Base-by-base conservation (phyloP, 2,113 vertebrate genomes). In the Pholis gunnellus region DNA sequence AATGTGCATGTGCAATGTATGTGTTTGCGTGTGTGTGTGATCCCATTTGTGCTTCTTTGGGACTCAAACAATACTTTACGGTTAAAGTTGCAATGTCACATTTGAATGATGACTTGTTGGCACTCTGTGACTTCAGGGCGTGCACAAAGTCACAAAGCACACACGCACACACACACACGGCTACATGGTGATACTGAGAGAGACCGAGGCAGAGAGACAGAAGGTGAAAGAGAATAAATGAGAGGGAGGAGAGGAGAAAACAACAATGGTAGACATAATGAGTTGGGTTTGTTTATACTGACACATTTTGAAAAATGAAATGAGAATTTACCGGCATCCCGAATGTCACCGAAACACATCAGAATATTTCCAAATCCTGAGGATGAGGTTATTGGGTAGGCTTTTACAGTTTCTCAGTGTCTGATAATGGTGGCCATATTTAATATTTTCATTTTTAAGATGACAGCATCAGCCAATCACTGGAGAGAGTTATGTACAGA, bases 51-150 rank as follows among this genome's bases (percentile, higher is more conserved):
- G 31, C 9, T 31, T 80, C 50, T 74, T 60, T 61, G 18, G 57
- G 38, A 76, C 27, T 78, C n/a, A 25, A 72, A 65, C 25, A 83
- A 63, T 52, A 72, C 36, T 75, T 83, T 71, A 50, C 15, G 4
- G 50, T 69, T 65, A 80, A 79, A 77, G 72, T 66, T 48, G 57
- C 8, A 27, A n/a, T 66, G 54, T 63, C 44, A 73, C 11, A 68
- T 81, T 31, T 73, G 59, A 85, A 65, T 48, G 72, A 80, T 83
- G 72, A 38, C 79, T 63, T 8, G 46, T 54, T 71, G 59, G 17
- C 42, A 59, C 29, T 66, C 17, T 75, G 52, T 54, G 31, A 52
- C 65, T 63, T 44, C 4, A 34, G 27, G 72, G 56, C 56, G 65
- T 61, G n/a, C 44, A 68, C 44, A 81, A 56, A 61, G 57, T 79